A percentile compares a stretch with the other conserved stretches of the same genome.
Conservation (phyloP, 2,888 invertebrate species). For the Drosophila atripex region DNA sequence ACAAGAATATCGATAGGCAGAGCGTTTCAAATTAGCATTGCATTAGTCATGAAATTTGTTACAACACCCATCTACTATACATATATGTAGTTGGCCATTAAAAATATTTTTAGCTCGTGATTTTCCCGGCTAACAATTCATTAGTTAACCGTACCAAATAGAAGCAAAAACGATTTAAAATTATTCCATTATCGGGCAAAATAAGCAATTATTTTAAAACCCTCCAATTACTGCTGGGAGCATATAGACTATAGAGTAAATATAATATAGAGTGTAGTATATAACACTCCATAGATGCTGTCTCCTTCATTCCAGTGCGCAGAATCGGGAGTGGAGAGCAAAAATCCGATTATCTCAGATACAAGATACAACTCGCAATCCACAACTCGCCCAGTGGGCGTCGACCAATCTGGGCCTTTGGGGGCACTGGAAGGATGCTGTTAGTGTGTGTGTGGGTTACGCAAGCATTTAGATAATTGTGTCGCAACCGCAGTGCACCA, state of each 20-base stretch:
- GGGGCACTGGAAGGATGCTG: slow-evolving; percentile 30
- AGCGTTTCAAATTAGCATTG: slow-evolving; percentile 55
- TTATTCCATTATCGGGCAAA: slow-evolving; percentile 46
- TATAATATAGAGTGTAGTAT: slow-evolving; percentile 4
- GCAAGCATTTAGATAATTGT: slow-evolving; percentile 53
- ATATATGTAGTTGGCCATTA: not conserved
- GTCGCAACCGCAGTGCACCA: slow-evolving; percentile 36
- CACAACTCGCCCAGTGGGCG: slow-evolving; percentile 53
- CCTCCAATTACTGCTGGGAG: slow-evolving; percentile 27
- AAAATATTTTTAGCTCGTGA: slow-evolving; percentile 20
- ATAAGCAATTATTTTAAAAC: slow-evolving; percentile 36
- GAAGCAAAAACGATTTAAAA: slow-evolving; percentile 20
- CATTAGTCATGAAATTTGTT: slow-evolving; percentile 24
- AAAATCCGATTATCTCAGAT: slow-evolving; percentile 49
- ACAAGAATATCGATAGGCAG: slow-evolving; percentile 17
- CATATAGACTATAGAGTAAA: not conserved
- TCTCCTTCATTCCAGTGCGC: slow-evolving; percentile 52
- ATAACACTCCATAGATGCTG: not conserved
- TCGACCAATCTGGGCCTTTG: slow-evolving; percentile 49
- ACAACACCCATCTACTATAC: not conserved
- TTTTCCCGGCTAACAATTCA: slow-evolving; percentile 42
- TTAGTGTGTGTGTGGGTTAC: slow-evolving; percentile 18
- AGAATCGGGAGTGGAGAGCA: slow-evolving; percentile 48
- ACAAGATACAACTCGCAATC: slow-evolving; percentile 17
- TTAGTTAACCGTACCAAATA: slow-evolving; percentile 51